Evolutionary conservation across 2,888 invertebrate species (phyloP), one percentile per base, ranked within the genome.

Genomic region (Steinernema carpocapsae): DNA sequence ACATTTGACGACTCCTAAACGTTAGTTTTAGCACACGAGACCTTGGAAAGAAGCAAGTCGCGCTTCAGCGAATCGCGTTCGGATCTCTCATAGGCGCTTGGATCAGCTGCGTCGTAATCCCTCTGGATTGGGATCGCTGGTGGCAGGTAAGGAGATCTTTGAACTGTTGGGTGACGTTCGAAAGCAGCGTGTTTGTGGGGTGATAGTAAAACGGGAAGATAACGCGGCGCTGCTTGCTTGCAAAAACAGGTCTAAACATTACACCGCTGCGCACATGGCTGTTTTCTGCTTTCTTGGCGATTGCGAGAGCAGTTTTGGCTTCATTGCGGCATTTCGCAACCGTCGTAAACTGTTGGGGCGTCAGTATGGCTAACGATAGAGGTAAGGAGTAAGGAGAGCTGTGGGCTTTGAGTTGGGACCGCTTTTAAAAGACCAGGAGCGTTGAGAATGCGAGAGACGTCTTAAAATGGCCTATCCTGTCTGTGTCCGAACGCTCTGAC

Each of bases 41-140:
- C 32, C 51, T 24, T 37, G 22, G 24, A 19, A 70, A 45, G 45
- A 46, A 32, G 22, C 78, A 82, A 24, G 70, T 56, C n/a, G 10
- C 64, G 6, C 75, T 74, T n/a, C 56, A 48, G n/a, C 78, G 77
- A n/a, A 29, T 75, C 24, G 73, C 77, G 3, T 0, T 76, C 19
- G 80, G 85, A 19, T 84, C 86, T 45, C 29, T 93, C 14, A 88
- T 93, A 43, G 94, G 94, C 1, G 92, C 93, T 4, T 94, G 94
- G 94, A 85, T 93, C 0, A 94, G 94, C 6, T 93, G 94, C 1
- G 91, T 93, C 74, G 92, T 93, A 0, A 93, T 95, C 79, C 94
- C 95, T 0, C 89, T 95, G 43, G 95, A 95, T 88, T 95, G 95
- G 95, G 93, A 94, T 88, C 91, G 92, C 70, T 92, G 93, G 0